phyloP scores from a whole-genome alignment of 2,888 invertebrate species.

The Clistopyga incitator region DNA sequence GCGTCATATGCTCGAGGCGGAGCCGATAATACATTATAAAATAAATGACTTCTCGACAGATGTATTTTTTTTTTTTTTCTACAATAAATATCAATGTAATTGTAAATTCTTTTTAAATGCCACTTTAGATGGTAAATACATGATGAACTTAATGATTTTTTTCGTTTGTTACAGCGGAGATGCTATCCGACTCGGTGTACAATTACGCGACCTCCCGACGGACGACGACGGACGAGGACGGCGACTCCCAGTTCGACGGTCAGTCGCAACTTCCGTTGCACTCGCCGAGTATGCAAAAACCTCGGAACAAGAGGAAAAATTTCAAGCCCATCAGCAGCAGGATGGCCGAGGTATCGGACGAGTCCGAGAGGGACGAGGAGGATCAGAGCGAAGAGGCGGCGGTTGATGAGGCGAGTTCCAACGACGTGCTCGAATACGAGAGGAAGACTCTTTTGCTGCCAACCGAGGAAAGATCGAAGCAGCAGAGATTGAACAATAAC shows the following conservation, averaged over 20 bases:
- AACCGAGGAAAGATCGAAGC: slow-evolving; percentile 76
- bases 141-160: background rate
- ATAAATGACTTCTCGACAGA: too few relatives aligned
- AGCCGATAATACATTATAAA: too few relatives aligned
- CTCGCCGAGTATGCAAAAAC: slow-evolving; percentile 78
- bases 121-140: slow-evolving; percentile 17
- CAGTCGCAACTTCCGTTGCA: slow-evolving; percentile 77
- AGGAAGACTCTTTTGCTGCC: slow-evolving; percentile 78
- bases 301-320: slow-evolving; percentile 86
- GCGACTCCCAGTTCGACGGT: slow-evolving; percentile 81
- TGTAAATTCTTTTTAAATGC: slow-evolving; percentile 24
- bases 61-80: too few relatives aligned
- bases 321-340: slow-evolving; percentile 84
- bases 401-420: slow-evolving; percentile 72
- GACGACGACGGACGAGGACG: slow-evolving; percentile 81
- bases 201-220: slow-evolving; percentile 83
- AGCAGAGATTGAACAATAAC: slow-evolving; percentile 80
- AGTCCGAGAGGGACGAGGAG: slow-evolving; percentile 76
- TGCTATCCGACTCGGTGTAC: slow-evolving; percentile 84
- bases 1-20: too few relatives aligned
- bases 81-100: background rate
- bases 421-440: slow-evolving; percentile 77
- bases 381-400: slow-evolving; percentile 74
- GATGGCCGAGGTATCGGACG: slow-evolving; percentile 83
- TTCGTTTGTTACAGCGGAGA: slow-evolving; percentile 79